These are phyloP conservation scores for Micropoecilia bifurca DNA, from an alignment of 2,797 vertebrate species.

Conservation along the genomic window DNA sequence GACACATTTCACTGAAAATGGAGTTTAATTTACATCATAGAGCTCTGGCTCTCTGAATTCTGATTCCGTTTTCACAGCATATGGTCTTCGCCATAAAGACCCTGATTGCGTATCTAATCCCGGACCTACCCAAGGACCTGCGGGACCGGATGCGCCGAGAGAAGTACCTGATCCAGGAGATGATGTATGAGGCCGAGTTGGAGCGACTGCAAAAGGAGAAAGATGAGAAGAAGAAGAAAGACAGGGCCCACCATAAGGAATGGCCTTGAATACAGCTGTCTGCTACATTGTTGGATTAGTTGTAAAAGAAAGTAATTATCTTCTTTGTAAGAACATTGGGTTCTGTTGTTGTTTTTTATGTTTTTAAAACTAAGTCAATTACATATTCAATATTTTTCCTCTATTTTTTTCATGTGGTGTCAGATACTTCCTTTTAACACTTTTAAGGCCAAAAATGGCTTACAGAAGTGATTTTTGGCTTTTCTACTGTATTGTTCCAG, in stretches of 20 bases:
- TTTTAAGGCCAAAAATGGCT: background rate
- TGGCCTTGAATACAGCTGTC: conserved; percentile 86
- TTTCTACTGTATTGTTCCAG: background rate
- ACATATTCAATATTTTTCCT: background rate
- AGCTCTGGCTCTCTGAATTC: background rate
- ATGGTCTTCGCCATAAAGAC: conserved; percentile 97
- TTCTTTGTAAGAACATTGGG: background rate
- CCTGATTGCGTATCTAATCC: conserved; percentile 96
- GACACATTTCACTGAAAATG: background rate
- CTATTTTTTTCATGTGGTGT: background rate
- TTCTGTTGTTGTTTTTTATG: background rate
- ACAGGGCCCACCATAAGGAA: conserved; percentile 92
- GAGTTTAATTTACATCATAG: background rate
- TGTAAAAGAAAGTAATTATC: conserved; percentile 5
- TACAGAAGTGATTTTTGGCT: background rate
- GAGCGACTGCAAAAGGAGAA: conserved; percentile 91
- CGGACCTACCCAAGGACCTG: conserved; percentile 94
- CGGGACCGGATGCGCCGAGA: conserved; percentile 94
- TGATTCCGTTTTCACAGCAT: conserved; percentile 81
- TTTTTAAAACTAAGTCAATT: background rate
- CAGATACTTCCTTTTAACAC: background rate
- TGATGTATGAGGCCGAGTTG: conserved; percentile 97
- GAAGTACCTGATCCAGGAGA: conserved; percentile 97
- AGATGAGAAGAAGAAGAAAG: conserved; percentile 83
- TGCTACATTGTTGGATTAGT: conserved; percentile 26